Conservation (phyloP, 2,888 invertebrate genomes). For the Epinotia demarniana region DNA sequence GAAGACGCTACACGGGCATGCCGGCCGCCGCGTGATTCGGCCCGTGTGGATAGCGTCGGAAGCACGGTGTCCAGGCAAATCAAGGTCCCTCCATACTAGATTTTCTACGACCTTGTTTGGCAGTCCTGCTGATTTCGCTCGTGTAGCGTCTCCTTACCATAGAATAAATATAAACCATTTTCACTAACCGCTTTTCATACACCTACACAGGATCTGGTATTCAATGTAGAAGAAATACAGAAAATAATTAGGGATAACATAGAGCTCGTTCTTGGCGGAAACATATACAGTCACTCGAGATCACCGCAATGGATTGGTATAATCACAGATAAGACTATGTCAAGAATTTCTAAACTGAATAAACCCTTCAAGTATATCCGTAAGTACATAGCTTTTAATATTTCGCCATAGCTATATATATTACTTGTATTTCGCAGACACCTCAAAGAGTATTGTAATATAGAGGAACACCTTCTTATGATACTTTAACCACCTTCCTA, state of each 20-base stretch:
- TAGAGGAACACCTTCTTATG: no score
- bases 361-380: slow-evolving; percentile 92
- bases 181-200: neutral
- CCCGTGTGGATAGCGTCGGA: no score
- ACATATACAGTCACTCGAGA: slow-evolving; percentile 84
- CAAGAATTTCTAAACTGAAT: slow-evolving; percentile 89
- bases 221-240: slow-evolving; percentile 90
- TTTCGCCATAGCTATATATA: no score
- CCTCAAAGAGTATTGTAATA: no score
- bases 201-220: slow-evolving; percentile 70
- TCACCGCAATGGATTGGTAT: slow-evolving; percentile 87
- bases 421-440: no score
- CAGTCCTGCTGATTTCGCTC: no score
- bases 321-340: slow-evolving; percentile 90
- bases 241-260: slow-evolving; percentile 90
- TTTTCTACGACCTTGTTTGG: no score
- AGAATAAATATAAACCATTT: neutral
- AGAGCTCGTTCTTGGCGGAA: slow-evolving; percentile 89
- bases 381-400: slow-evolving; percentile 61
- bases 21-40: no score
- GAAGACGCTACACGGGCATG: no score
- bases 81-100: no score
- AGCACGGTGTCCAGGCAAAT: no score
- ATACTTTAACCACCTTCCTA: neutral
- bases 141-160: no score